Evolutionary conservation across 2,113 vertebrate species (phyloP), one percentile per base, ranked within the genome.

Genomic region (Hystrix cristata): DNA sequence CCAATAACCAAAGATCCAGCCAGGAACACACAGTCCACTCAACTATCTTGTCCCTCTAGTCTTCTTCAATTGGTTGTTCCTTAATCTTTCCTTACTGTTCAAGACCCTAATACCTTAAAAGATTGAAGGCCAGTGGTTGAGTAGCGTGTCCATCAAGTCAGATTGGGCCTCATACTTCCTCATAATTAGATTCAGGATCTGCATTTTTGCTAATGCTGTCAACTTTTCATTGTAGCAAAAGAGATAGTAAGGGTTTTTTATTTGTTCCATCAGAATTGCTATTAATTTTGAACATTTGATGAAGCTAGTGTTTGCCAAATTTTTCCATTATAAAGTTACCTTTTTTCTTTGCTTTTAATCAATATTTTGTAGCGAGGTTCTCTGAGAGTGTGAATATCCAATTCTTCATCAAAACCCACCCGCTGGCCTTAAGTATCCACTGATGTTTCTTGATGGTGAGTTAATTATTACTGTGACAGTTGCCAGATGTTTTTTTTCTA

Each of bases 391-490:
- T 72, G 48, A 79, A 27, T 46, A 92, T 87, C 13, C 74, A 48
- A 0, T 34, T 87, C 19, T 55, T 92, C 53, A 72, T 87, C 12
- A 87, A 90, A 83, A 74, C 38, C 38, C n/a, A 87, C 67, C 69
- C 57, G 48, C 48, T 72, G 18, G 23, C 72, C 72, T 29, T 85
- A 43, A 57, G 71, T 27, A 76, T 71, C 38, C 69, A 79, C 0
- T 72, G 80, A 82, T 31, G 55, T 87, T 95, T 94, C 80, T 53
- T 64, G 80, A 78, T 51, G 46, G 48, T 83, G 53, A 90, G n/a
- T 91, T 81, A 51, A 86, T 95, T 48, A 90, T 94, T n/a, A 83
- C 46, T 25, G 1, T 19, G 43, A 85, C 1, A 60, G n/a, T 51
- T 86, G 43, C 38, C 80, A 60, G 82, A 60, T n/a, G n/a, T 71